A percentile compares a stretch with the other conserved stretches of the same genome.
Conservation (phyloP, 2,113 vertebrate genomes). For the Strix aluco region DNA sequence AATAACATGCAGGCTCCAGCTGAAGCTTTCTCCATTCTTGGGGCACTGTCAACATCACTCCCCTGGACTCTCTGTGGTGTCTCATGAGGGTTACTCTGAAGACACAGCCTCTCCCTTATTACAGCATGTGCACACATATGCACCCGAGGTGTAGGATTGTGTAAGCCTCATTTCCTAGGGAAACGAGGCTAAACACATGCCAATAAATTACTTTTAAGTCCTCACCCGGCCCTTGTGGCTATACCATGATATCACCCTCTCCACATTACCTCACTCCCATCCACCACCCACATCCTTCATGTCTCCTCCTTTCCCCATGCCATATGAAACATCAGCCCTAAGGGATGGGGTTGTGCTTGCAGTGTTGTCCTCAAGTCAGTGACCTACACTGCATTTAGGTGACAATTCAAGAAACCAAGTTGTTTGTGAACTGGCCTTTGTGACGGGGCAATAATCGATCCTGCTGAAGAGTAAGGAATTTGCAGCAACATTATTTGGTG, state of each 20-base stretch:
- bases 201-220: constrained; percentile 15
- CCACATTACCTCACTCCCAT: constrained; percentile 28
- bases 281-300: not conserved
- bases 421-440: not conserved
- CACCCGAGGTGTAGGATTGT: not conserved
- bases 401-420: not conserved
- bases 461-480: not conserved
- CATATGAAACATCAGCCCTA: not conserved
- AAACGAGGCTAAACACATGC: not conserved
- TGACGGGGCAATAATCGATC: not conserved
- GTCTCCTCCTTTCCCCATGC: not conserved
- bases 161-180: not conserved
- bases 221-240: not conserved
- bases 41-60: not conserved
- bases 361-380: not conserved
- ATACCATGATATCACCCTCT: constrained; percentile 47
- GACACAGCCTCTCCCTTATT: constrained; percentile 26
- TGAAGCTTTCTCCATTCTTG: not conserved
- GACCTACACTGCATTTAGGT: not conserved
- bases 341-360: not conserved
- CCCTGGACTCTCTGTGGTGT: not conserved
- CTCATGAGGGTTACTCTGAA: not conserved
- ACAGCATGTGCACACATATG: not conserved
- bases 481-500: not conserved
- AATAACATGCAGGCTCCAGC: not conserved